These are phyloP conservation scores for Spialia ferax DNA, from an alignment of 2,888 invertebrate genomes.

Conservation along the genomic window DNA sequence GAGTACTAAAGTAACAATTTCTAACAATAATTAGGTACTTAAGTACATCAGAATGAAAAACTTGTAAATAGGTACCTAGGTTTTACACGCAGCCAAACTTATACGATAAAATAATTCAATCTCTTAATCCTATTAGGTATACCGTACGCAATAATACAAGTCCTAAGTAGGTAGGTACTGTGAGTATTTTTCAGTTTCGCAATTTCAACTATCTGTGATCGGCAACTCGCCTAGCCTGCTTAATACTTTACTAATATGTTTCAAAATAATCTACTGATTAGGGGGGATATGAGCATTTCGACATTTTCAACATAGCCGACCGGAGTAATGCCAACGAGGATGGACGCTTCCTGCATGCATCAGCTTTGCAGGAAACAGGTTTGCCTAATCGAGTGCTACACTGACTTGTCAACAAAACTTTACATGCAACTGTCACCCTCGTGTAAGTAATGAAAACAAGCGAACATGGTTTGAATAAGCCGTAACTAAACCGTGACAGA, in stretches of 20 bases:
- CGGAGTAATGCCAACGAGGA: constrained; percentile 23
- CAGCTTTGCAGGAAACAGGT: constrained; percentile 27
- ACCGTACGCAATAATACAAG: no score
- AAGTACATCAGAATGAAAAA: no score
- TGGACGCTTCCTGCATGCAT: constrained; percentile 31
- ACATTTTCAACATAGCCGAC: not conserved
- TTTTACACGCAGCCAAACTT: no score
- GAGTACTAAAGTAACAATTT: no score
- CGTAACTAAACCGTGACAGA: no score
- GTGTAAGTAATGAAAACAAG: not conserved
- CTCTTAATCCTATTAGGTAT: no score
- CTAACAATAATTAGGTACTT: no score
- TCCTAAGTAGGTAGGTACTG: no score
- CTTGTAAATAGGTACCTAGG: no score
- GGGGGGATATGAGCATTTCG: constrained; percentile 1
- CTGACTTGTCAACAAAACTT: constrained; percentile 10
- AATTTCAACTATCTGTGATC: not conserved
- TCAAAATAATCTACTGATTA: constrained; percentile 19
- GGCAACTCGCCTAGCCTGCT: not conserved
- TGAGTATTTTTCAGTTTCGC: no score
- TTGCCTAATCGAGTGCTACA: constrained; percentile 19
- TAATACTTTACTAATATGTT: not conserved
- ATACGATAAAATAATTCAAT: no score
- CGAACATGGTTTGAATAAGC: no score
- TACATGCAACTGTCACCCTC: not conserved